Percentiles rank a stretch among this genome's conserved stretches.
phyloP scores from a whole-genome alignment of 2,113 vertebrate species.

The Sardina pilchardus region DNA sequence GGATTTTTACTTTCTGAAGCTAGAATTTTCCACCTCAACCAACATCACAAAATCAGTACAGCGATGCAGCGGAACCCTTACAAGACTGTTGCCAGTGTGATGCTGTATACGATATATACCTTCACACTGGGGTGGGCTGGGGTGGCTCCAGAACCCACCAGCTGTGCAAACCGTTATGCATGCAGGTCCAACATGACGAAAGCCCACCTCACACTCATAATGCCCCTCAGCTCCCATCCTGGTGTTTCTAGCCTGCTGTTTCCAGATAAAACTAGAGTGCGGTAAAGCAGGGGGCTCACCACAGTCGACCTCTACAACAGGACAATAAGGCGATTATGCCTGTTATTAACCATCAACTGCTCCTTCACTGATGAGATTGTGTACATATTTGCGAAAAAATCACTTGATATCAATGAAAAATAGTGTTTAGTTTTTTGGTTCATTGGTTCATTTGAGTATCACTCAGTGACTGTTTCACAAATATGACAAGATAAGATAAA shows the following conservation, averaged over 20 bases:
- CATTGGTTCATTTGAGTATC: too few relatives aligned
- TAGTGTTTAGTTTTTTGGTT: too few relatives aligned
- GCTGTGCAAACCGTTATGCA: conserved; percentile 65
- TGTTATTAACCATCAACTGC: background rate
- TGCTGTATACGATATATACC: conserved; percentile 53
- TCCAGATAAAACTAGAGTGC: conserved; percentile 61
- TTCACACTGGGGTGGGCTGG: conserved; percentile 60
- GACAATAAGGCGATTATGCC: background rate
- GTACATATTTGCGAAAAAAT: background rate
- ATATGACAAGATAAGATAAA: too few relatives aligned
- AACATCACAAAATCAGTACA: background rate
- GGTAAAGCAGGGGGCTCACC: conserved; percentile 63
- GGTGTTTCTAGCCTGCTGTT: conserved; percentile 59
- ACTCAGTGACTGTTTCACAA: too few relatives aligned
- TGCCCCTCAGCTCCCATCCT: conserved; percentile 54
- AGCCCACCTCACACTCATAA: conserved; percentile 67
- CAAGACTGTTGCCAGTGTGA: background rate
- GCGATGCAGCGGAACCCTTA: background rate
- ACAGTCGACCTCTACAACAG: conserved; percentile 67
- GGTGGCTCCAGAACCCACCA: conserved; percentile 59
- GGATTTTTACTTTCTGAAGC: too few relatives aligned
- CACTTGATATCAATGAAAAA: too few relatives aligned
- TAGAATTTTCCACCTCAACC: too few relatives aligned
- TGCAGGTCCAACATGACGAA: conserved; percentile 56
- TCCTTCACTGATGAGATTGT: too few relatives aligned